Evolutionary conservation across 2,888 invertebrate species (phyloP).

Genomic region (Rhodophaea formosa): DNA sequence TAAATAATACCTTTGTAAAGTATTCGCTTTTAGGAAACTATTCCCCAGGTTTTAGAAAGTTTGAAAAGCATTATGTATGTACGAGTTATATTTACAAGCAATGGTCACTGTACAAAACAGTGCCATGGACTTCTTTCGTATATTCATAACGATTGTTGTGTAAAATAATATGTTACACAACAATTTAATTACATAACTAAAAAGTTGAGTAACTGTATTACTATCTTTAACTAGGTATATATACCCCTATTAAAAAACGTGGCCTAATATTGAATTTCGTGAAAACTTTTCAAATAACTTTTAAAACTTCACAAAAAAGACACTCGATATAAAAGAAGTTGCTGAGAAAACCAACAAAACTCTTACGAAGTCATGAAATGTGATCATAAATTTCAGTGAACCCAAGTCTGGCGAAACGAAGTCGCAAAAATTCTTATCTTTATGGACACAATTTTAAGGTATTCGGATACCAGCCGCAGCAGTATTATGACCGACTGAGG

Average conservation of each 20-base stretch:
- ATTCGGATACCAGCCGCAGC: conserved; percentile 45
- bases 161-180: too few species aligned
- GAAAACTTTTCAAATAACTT: conserved; percentile 24
- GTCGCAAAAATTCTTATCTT: conserved; percentile 63
- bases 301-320: conserved; percentile 22
- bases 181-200: too few species aligned
- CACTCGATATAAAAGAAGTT: conserved; percentile 42
- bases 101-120: too few species aligned
- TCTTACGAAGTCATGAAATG: conserved; percentile 55
- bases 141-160: too few species aligned
- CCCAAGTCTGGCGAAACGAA: conserved; percentile 49
- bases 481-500: conserved; percentile 31
- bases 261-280: conserved; percentile 20
- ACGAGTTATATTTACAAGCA: too few species aligned
- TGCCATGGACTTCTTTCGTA: too few species aligned
- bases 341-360: conserved; percentile 43
- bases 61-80: too few species aligned
- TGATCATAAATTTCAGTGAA: conserved; percentile 59
- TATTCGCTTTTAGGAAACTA: too few species aligned
- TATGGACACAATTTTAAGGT: conserved; percentile 60
- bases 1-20: too few species aligned
- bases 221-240: too few species aligned
- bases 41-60: too few species aligned
- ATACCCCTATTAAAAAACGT: background rate
- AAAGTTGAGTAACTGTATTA: too few species aligned